Evolutionary conservation across 2,113 vertebrate species (phyloP).

Genomic region (Rhegmatorhina hoffmannsi): DNA sequence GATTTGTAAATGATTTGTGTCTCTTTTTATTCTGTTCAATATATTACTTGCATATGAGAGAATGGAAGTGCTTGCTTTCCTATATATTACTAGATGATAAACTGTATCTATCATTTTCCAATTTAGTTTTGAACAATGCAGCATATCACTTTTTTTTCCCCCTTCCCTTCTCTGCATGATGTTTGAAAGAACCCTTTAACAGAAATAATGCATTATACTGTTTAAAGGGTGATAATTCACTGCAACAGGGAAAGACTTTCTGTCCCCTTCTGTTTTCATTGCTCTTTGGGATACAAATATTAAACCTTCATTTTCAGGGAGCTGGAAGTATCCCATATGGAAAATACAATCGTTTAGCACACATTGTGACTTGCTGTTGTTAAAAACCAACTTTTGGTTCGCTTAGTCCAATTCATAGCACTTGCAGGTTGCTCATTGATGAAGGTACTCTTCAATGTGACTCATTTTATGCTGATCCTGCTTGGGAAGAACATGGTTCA

Average conservation of each 20-base stretch:
- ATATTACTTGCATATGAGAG: not conserved
- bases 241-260: not conserved
- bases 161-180: not conserved
- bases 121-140: conserved; percentile 21
- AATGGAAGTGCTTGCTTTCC: conserved; percentile 3
- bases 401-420: not conserved
- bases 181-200: not conserved
- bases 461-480: not conserved
- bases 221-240: not conserved
- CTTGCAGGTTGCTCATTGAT: not conserved
- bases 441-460: not conserved
- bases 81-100: not conserved
- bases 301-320: not conserved
- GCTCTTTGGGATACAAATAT: not conserved
- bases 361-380: not conserved
- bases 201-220: not conserved
- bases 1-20: not conserved
- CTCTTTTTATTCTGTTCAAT: not conserved
- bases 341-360: not conserved
- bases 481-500: not conserved
- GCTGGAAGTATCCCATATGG: not conserved
- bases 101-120: conserved; percentile 21
- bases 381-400: not conserved
- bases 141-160: not conserved
- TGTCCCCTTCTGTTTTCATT: not conserved